Evolutionary conservation across 2,888 invertebrate genomes (phyloP), one percentile per base, ranked within the genome.

Genomic region (Neoascia interrupta): DNA sequence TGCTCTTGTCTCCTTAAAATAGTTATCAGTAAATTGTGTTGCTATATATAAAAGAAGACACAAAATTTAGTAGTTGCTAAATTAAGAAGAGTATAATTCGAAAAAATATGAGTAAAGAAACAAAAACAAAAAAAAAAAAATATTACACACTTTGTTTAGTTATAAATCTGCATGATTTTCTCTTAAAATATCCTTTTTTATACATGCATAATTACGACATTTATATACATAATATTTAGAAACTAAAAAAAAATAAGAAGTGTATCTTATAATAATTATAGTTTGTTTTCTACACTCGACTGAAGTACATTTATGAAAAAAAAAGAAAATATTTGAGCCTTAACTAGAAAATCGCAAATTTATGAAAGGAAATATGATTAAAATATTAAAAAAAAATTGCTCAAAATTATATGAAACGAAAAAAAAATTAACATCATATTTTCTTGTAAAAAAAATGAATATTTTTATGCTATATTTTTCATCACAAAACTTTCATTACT

Each of bases 221-320:
- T 28, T 41, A 47, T 61, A 69, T 69, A n/a, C n/a, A n/a, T n/a
- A n/a, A n/a, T n/a, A 69, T 63, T 49, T 56, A 49, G 28, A 36
- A 61, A 54, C 49, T 41, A 43, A 68, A 68, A 21, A 18, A 41
- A 61, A 45, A 61, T 61, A 66, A 61, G 43, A 69, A 60, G 21
- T 53, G 43, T 66, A 60, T 64, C 49, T 64, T 51, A 28, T 58
- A 66, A 58, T 73, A 49, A 60, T 26, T 28, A 60, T 34, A 45
- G 16, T 53, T 66, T 66, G 8, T 73, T 36, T 54, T 61, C 43
- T 34, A 69, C 73, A 66, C 74, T 75, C 39, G 74, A 75, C 74
- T 75, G 74, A 75, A 41, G 41, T 75, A 75, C 45, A 39, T 69
- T 75, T 47, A 61, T 56, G 10, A 13, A 28, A 53, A 45, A 37